phyloP scores from a whole-genome alignment of 2,113 vertebrate genomes.

The Vulpes lagopus region DNA sequence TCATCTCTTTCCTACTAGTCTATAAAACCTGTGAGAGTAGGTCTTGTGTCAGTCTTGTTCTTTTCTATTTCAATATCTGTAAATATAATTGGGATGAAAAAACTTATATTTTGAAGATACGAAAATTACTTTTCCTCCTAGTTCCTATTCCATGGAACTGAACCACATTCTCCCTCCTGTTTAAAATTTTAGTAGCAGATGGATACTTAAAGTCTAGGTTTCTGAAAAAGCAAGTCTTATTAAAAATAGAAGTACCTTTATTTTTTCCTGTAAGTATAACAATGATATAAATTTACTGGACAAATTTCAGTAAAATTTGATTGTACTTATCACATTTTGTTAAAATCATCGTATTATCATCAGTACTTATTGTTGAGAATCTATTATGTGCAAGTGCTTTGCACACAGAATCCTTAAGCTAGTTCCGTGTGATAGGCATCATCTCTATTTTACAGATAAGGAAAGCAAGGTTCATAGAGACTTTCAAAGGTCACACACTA shows the following conservation, averaged over 20 bases:
- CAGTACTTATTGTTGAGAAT: neutral
- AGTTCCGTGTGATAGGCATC: neutral
- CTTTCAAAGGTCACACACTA: neutral
- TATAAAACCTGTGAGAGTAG: neutral
- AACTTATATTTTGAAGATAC: neutral
- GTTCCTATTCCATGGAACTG: neutral
- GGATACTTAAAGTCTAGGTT: neutral
- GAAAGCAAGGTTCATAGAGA: neutral
- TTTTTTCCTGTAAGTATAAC: neutral
- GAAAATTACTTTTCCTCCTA: neutral
- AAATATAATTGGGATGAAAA: neutral
- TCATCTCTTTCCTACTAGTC: neutral
- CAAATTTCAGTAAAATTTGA: neutral
- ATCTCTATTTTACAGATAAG: neutral
- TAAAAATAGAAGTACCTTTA: slow-evolving; percentile 36
- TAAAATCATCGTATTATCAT: slow-evolving; percentile 3
- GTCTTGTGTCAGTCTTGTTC: neutral
- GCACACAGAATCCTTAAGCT: neutral
- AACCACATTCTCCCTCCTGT: neutral
- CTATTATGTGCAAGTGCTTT: neutral
- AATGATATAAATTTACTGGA: neutral
- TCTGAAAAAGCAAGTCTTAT: neutral
- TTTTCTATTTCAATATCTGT: slow-evolving; percentile 22
- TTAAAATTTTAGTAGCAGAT: slow-evolving; percentile 12
- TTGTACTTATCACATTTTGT: neutral